These are phyloP conservation scores for Pseudoatta argentina DNA, from an alignment of 1,140 invertebrate genomes.

Conservation along the genomic window DNA sequence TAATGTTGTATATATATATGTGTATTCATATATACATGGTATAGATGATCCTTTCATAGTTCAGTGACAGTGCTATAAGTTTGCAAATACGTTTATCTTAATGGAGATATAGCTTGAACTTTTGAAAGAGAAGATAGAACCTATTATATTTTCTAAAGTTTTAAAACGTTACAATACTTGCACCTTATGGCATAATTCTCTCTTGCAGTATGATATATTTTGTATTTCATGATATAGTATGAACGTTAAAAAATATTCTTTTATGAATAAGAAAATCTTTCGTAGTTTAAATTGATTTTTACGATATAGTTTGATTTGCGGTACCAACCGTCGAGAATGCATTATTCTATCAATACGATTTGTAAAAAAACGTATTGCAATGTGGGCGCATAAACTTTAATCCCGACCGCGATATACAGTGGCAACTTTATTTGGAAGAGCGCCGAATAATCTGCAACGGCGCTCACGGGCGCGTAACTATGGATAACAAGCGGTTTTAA, in stretches of 20 bases:
- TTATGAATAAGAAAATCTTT: not conserved
- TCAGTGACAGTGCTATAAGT: conserved; percentile 3
- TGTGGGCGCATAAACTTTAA: conserved; percentile 41
- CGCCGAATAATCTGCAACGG: conserved; percentile 58
- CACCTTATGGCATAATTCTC: not conserved
- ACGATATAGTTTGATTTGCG: conserved; percentile 9
- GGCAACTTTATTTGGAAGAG: conserved; percentile 58
- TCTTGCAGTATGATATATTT: not conserved
- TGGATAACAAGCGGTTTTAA: conserved; percentile 64
- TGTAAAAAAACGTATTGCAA: conserved; percentile 40
- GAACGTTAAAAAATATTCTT: not conserved
- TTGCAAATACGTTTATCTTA: not conserved
- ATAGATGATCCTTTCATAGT: not conserved
- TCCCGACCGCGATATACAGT: conserved; percentile 39
- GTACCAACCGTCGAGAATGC: not conserved
- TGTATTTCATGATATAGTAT: not conserved
- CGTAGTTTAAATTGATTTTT: conserved; percentile 2
- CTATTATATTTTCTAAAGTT: not conserved
- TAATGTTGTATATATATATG: not conserved
- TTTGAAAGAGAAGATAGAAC: not conserved
- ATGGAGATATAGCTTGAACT: not conserved
- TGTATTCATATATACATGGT: not conserved
- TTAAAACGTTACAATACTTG: not conserved
- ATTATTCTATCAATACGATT: conserved; percentile 29
- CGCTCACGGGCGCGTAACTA: conserved; percentile 56